Evolutionary conservation across 2,797 vertebrate species (phyloP), one percentile per base, ranked within the genome.

Genomic region (Chloroceryle inda): DNA sequence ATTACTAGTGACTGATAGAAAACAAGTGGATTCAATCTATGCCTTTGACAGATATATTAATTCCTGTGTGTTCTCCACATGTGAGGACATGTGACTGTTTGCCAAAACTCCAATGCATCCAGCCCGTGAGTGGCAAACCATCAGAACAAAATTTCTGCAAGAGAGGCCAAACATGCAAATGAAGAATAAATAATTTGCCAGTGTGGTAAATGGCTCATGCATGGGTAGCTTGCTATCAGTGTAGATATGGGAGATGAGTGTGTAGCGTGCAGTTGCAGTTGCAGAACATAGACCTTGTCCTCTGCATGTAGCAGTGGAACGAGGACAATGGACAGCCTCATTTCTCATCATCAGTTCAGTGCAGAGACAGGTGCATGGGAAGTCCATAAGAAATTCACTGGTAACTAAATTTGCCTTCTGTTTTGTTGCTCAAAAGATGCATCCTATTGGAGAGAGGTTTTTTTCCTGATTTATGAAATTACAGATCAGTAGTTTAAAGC

Each of bases 261-360:
- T 10, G 35, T 8, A 37, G 13, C 3, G 35, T 31, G 37, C 33
- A 14, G 37, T n/a, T 42, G 64, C 24, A 29, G 44, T n/a, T 42
- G 64, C 24, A 29, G 44, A 75, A 27, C 44, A 1, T 4, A 18
- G 55, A 35, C 14, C 24, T 7, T 6, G 18, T 29, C 15, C 45
- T 37, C 21, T 3, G 0, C 3, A 2, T 17, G 38, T 5, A 31
- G 61, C 1, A 0, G 11, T 4, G 21, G 0, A 0, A 2, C 0
- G 1, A 81, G 44, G 53, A 74, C 47, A 33, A 53, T 1, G 9
- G 26, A 20, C 29, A 15, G 10, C 31, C 19, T 44, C 11, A 2
- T 38, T 72, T 79, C 75, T 58, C 37, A 17, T 26, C 45, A 35
- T 23, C 6, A 0, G 1, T 31, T 63, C 74, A 72, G 44, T 85